These are phyloP conservation scores for Zaprionus africanus DNA, from an alignment of 1,140 invertebrate genomes.

Conservation along the genomic window DNA sequence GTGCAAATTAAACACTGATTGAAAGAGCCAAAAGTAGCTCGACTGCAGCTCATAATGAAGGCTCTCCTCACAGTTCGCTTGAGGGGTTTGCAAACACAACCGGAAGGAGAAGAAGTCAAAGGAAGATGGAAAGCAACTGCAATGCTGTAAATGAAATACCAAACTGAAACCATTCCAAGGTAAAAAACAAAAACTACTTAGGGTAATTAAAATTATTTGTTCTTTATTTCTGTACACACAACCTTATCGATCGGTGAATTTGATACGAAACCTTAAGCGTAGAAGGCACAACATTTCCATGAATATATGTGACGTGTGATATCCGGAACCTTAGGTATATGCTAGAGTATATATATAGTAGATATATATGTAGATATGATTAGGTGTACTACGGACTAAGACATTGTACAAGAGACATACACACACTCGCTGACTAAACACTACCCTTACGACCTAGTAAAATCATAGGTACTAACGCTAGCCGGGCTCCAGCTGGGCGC, in stretches of 20 bases:
- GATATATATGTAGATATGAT: neutral
- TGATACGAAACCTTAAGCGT: constrained; percentile 48
- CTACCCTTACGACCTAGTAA: constrained; percentile 79
- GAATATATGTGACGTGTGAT: constrained; percentile 47
- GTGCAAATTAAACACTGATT: constrained; percentile 69
- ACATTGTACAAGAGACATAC: constrained; percentile 41
- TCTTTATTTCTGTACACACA: constrained; percentile 12
- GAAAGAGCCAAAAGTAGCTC: constrained; percentile 59
- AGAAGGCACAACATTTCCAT: constrained; percentile 73
- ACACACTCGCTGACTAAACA: constrained; percentile 47
- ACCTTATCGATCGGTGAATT: constrained; percentile 21
- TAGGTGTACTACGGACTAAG: constrained; percentile 35
- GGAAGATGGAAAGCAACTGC: neutral
- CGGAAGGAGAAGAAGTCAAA: constrained; percentile 8
- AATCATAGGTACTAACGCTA: constrained; percentile 58
- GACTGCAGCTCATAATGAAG: constrained; percentile 46
- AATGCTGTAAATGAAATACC: neutral
- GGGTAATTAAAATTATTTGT: constrained; percentile 2
- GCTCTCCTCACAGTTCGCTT: constrained; percentile 9
- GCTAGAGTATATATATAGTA: constrained; percentile 9
- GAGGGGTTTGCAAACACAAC: constrained; percentile 3
- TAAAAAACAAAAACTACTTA: neutral
- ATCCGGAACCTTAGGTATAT: constrained; percentile 69
- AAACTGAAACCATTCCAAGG: neutral
- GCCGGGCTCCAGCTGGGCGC: neutral